These are phyloP conservation scores for Anoplolepis gracilipes DNA, from an alignment of 1,140 invertebrate species.

Conservation along the genomic window DNA sequence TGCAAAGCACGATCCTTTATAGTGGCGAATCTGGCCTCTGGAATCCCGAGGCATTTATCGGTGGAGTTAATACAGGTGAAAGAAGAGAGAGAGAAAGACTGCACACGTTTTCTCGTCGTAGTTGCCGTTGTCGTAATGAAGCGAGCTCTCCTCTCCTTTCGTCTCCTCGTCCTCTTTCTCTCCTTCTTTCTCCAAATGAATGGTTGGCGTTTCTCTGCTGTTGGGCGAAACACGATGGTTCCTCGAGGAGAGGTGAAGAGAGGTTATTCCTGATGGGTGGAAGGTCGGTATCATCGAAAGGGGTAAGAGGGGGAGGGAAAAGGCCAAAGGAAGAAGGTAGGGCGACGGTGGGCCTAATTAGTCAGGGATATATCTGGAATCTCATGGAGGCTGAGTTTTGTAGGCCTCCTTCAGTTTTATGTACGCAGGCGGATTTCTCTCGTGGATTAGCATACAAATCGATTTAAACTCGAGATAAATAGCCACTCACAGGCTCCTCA, in stretches of 20 bases:
- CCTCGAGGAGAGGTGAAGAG: slow-evolving; percentile 70
- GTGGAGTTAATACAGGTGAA: slow-evolving; percentile 67
- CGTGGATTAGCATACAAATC: slow-evolving; percentile 86
- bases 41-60: slow-evolving; percentile 64
- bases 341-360: slow-evolving; percentile 83
- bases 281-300: slow-evolving; percentile 72
- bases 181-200: slow-evolving; percentile 30
- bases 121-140: slow-evolving; percentile 68
- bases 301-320: neutral
- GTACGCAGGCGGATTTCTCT: slow-evolving; percentile 84
- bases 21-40: slow-evolving; percentile 61
- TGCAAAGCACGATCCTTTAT: slow-evolving; percentile 48
- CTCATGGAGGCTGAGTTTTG: slow-evolving; percentile 83
- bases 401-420: slow-evolving; percentile 85
- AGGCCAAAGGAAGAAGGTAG: slow-evolving; percentile 49
- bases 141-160: slow-evolving; percentile 50
- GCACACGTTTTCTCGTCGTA: slow-evolving; percentile 38
- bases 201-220: slow-evolving; percentile 57
- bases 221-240: slow-evolving; percentile 57
- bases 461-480: slow-evolving; percentile 86
- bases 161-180: slow-evolving; percentile 26
- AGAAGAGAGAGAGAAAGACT: neutral
- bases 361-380: slow-evolving; percentile 85
- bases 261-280: slow-evolving; percentile 66
- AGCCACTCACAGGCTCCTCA: slow-evolving; percentile 84